Percentiles rank a stretch among this genome's conserved stretches.
Conservation (phyloP, 2,113 vertebrate species). For the Protobothrops mucrosquamatus region DNA sequence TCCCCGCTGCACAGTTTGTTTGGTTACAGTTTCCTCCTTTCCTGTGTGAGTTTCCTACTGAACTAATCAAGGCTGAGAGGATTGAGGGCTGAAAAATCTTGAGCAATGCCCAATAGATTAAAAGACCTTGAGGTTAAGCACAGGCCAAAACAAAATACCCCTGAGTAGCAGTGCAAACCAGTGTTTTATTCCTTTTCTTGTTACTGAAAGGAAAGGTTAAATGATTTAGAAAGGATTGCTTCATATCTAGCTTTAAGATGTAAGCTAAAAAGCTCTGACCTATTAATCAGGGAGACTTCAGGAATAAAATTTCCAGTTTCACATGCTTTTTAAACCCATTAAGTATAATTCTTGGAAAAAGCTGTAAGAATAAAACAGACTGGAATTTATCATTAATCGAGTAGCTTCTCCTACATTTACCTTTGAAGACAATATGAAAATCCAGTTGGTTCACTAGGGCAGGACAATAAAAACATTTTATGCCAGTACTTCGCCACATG, state of each 20-base stretch:
- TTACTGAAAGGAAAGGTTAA: conserved; percentile 49
- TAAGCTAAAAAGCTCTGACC: conserved; percentile 20
- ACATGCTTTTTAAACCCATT: conserved; percentile 42
- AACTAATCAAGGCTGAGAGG: neutral
- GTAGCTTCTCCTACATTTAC: conserved; percentile 22
- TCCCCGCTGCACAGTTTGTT: neutral
- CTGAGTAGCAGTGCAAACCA: neutral
- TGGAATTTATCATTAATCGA: neutral
- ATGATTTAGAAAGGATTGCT: conserved; percentile 40
- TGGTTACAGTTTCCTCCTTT: conserved; percentile 6
- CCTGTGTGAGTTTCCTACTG: neutral
- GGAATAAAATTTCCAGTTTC: conserved; percentile 47
- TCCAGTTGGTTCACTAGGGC: neutral
- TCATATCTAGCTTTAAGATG: conserved; percentile 35
- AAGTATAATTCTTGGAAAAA: conserved; percentile 30
- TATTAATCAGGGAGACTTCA: neutral
- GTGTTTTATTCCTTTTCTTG: neutral
- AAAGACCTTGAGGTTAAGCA: conserved; percentile 49
- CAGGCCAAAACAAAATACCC: conserved; percentile 1
- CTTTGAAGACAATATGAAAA: neutral
- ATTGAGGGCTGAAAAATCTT: conserved; percentile 22
- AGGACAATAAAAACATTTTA: neutral
- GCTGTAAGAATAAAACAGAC: neutral
- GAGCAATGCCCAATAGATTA: conserved; percentile 28
- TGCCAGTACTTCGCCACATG: neutral